These are phyloP conservation scores for Urechis unicinctus DNA, from an alignment of 2,888 invertebrate genomes.

Conservation along the genomic window DNA sequence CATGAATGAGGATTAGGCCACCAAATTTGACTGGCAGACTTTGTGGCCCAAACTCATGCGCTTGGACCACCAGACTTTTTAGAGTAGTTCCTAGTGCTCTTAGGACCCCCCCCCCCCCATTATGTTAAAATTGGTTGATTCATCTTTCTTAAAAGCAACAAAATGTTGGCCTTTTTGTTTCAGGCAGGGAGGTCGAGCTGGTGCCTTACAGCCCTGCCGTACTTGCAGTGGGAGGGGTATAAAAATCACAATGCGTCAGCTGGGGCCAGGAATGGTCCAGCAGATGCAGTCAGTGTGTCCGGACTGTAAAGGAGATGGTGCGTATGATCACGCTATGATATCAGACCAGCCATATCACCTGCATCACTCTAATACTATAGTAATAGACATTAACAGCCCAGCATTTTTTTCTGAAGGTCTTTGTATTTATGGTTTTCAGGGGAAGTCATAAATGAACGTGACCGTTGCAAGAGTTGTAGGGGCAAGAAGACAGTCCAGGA, in stretches of 20 bases:
- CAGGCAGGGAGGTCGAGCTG: slow-evolving; percentile 64
- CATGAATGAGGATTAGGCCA: too few species aligned
- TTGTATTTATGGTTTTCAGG: slow-evolving; percentile 26
- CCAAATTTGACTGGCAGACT: too few species aligned
- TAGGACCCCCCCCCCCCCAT: too few species aligned
- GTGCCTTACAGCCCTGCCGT: slow-evolving; percentile 61
- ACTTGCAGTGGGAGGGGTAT: slow-evolving; percentile 73
- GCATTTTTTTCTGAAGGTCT: too few species aligned
- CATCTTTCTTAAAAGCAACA: too few species aligned
- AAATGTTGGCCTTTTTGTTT: slow-evolving; percentile 16
- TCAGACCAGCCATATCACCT: too few species aligned
- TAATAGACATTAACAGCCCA: too few species aligned
- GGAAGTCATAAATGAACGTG: slow-evolving; percentile 61
- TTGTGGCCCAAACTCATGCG: too few species aligned
- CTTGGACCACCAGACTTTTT: too few species aligned
- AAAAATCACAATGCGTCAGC: slow-evolving; percentile 67
- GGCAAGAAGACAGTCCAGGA: slow-evolving; percentile 79
- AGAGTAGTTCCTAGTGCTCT: too few species aligned
- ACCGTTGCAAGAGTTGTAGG: slow-evolving; percentile 73
- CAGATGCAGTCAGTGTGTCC: slow-evolving; percentile 53
- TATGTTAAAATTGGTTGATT: too few species aligned
- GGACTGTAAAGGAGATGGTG: slow-evolving; percentile 57
- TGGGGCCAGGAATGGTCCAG: slow-evolving; percentile 61
- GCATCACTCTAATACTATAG: too few species aligned
- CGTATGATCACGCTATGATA: neutral